phyloP scores from a whole-genome alignment of 2,113 vertebrate genomes.

The Eptatretus burgeri region DNA sequence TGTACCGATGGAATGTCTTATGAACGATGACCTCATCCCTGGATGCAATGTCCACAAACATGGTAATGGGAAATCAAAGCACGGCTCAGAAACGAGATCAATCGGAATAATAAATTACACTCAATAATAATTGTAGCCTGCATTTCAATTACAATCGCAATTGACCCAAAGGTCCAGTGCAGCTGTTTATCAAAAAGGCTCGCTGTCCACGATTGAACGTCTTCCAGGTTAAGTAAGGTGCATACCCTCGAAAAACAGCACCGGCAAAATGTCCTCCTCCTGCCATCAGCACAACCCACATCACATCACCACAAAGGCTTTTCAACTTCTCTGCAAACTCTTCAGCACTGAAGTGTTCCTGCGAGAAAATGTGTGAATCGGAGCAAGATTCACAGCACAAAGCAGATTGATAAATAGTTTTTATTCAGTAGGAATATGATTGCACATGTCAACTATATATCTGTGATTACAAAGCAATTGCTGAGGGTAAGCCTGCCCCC shows the following conservation, averaged over 20 bases:
- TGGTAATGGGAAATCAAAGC: no score
- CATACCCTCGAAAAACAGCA: constrained; percentile 47
- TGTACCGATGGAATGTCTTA: constrained; percentile 88
- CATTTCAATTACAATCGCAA: background rate
- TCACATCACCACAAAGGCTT: constrained; percentile 17
- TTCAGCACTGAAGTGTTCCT: constrained; percentile 9
- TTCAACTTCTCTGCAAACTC: constrained; percentile 21
- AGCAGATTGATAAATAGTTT: no score
- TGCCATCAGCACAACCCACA: constrained; percentile 59
- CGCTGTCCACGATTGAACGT: background rate
- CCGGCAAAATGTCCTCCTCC: constrained; percentile 81
- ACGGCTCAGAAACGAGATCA: no score
- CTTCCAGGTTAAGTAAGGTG: background rate
- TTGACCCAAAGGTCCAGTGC: constrained; percentile 2
- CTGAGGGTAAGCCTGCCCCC: no score
- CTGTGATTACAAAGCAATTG: no score
- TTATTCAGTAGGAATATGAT: no score
- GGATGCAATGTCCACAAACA: background rate
- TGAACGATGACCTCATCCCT: constrained; percentile 45
- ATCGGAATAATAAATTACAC: no score
- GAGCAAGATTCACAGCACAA: background rate
- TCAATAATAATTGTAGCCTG: background rate
- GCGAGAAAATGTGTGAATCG: background rate
- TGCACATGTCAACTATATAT: no score
- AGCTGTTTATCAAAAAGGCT: no score